phyloP scores from a whole-genome alignment of 1,140 invertebrate genomes.

The Macrobrachium rosenbergii region DNA sequence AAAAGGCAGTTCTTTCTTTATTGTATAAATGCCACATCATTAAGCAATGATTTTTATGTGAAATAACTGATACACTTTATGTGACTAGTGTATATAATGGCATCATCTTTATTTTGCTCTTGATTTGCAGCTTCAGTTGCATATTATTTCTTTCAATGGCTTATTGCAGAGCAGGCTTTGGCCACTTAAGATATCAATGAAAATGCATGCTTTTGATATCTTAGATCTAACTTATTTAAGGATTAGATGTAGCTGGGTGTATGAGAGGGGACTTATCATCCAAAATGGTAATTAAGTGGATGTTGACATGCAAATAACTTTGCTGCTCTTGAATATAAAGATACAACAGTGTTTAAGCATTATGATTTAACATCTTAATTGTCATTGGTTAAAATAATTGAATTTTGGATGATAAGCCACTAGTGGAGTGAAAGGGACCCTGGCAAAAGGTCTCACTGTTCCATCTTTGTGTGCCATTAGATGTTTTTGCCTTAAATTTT shows the following conservation, averaged over 20 bases:
- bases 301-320: no score
- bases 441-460: constrained; percentile 67
- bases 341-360: no score
- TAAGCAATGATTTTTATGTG: no score
- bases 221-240: constrained; percentile 47
- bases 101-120: no score
- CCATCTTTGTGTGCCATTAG: constrained; percentile 61
- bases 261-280: constrained; percentile 60
- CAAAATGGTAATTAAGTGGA: constrained; percentile 15
- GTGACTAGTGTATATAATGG: neutral
- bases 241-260: constrained; percentile 58
- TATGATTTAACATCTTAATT: no score
- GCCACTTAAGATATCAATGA: constrained; percentile 34
- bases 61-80: neutral
- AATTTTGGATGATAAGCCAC: constrained; percentile 57
- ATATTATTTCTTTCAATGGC: constrained; percentile 33
- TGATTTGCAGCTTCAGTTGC: constrained; percentile 30
- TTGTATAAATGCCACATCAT: no score
- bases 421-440: constrained; percentile 63
- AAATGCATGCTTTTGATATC: constrained; percentile 50
- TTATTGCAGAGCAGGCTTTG: constrained; percentile 38
- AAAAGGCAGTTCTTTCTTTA: no score
- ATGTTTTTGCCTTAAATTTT: constrained; percentile 55
- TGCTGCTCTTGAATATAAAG: no score
- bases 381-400: no score